Evolutionary conservation across 2,888 invertebrate species (phyloP), one percentile per base, ranked within the genome.

Genomic region (Xestobium rufovillosum): DNA sequence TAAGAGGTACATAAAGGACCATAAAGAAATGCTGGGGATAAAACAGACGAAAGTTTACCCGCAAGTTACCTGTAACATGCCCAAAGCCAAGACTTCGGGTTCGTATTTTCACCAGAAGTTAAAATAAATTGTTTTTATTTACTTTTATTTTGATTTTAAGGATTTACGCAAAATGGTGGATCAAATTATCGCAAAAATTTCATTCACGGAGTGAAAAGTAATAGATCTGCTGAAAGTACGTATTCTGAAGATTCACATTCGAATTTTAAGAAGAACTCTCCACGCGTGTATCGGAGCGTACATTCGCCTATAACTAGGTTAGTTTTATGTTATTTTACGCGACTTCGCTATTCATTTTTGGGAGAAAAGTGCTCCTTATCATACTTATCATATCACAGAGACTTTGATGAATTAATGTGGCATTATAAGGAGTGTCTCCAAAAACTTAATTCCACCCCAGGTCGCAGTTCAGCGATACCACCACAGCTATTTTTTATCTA

Each of bases 171-270:
- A 1, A 59, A 61, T 26, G 61, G 60, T 42, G 68, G 69, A 30
- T 79, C 78, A 61, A 83, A 83, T 70, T 82, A 83, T 65, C 70
- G 83, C 51, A 72, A 74, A 61, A 78, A 82, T 67, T 82, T 83
- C 69, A 81, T 81, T 15, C 75, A 80, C 50, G 80, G 81, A n/a
- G 66, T 70, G 8, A 63, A 64, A 44, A 60, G 60, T 33, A 60
- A 61, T 12, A 61, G 60, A 49, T 70, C 71, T 1, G 69, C 74
- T 49, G 67, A 67, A 28, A 72, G 71, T 52, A 72, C 72, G 32
- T 68, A 70, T 54, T 71, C 72, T 27, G 73, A 73, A 52, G 61
- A 72, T 41, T 72, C 71, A 3, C 55, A 53, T 38, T 34, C 49
- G 23, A 52, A n/a, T n/a, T n/a, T n/a, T n/a, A 35, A 51, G 31